phyloP scores from a whole-genome alignment of 2,797 vertebrate genomes.

The Tadarida brasiliensis region DNA sequence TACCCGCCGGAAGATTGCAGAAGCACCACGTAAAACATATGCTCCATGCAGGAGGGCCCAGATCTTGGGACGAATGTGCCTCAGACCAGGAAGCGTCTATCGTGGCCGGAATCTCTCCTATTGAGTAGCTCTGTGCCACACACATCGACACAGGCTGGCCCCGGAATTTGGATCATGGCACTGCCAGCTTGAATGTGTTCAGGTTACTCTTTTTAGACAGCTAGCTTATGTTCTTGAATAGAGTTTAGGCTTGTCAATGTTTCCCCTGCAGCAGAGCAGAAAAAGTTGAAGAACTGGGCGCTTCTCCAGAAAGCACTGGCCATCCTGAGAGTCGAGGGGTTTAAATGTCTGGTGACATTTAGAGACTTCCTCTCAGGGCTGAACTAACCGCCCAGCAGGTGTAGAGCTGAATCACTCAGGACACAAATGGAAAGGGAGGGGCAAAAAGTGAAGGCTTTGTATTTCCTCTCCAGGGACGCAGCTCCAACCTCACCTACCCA shows the following conservation, averaged over 20 bases:
- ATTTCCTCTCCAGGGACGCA: constrained; percentile 57
- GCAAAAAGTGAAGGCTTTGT: constrained; percentile 67
- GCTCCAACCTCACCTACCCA: not conserved
- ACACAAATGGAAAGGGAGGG: constrained; percentile 70
- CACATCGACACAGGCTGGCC: accelerated
- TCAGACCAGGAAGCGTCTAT: not conserved
- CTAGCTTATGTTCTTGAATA: not conserved
- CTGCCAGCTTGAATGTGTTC: not conserved
- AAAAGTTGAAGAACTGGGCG: not conserved
- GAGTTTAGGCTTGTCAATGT: not conserved
- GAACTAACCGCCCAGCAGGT: not conserved
- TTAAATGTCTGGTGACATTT: not conserved
- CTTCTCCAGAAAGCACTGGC: not conserved
- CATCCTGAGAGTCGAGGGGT: not conserved
- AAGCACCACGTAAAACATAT: not conserved
- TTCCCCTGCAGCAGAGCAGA: not conserved
- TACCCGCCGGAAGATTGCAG: not conserved
- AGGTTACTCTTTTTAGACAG: not conserved
- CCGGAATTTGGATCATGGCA: not conserved
- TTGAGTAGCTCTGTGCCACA: not conserved
- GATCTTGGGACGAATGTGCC: not conserved
- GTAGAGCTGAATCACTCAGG: constrained; percentile 69
- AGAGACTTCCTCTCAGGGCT: not conserved
- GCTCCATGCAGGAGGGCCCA: not conserved
- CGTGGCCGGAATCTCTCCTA: not conserved